Evolutionary conservation across 2,888 invertebrate species (phyloP).

Genomic region (Papilio elwesi): DNA sequence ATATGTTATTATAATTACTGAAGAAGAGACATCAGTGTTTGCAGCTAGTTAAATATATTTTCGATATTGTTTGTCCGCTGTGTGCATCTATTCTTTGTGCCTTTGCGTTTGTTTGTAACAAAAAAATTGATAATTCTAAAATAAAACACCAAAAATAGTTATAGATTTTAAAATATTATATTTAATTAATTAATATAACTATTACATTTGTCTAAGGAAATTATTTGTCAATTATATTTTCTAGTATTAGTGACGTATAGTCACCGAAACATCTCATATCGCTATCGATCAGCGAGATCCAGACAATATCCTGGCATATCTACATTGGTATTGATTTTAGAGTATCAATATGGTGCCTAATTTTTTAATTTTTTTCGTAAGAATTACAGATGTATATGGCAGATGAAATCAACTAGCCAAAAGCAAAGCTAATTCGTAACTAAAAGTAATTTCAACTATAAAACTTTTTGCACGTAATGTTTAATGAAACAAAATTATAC

Average conservation of each 20-base stretch:
- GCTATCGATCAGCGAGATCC: too few species aligned
- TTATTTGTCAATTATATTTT: constrained; percentile 8
- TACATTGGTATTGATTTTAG: too few species aligned
- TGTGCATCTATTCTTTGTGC: not conserved
- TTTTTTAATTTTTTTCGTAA: not conserved
- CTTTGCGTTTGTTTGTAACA: not conserved
- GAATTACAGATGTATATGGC: not conserved
- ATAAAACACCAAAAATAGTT: constrained; percentile 38
- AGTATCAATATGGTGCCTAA: not conserved
- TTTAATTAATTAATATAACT: not conserved
- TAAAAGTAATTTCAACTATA: not conserved
- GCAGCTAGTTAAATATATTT: too few species aligned
- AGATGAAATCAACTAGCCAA: not conserved
- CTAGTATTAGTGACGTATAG: not conserved
- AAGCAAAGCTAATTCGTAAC: not conserved
- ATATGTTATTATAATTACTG: too few species aligned
- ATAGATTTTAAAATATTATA: constrained; percentile 14
- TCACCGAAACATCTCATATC: too few species aligned
- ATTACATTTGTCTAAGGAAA: not conserved
- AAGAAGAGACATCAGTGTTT: too few species aligned
- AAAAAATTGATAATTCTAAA: not conserved
- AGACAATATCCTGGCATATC: too few species aligned
- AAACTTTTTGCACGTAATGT: not conserved
- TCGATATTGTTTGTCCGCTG: not conserved
- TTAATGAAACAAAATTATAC: not conserved